A percentile compares a stretch with the other conserved stretches of the same genome.
Evolutionary conservation across 1,140 invertebrate species (phyloP).

Genomic region (Drosophila takahashii): DNA sequence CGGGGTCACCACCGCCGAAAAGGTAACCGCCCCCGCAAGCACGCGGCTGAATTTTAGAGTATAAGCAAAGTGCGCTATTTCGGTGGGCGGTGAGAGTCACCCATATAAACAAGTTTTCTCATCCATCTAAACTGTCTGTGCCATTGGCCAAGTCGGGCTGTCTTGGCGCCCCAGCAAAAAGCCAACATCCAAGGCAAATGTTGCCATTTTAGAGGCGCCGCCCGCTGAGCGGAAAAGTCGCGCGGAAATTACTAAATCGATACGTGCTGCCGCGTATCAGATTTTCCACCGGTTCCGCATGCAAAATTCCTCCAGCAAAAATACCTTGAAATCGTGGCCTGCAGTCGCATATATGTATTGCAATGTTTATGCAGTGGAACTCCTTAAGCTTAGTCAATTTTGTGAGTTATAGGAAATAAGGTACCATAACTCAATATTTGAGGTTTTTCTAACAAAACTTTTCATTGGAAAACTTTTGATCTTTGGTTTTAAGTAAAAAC

Average conservation of each 20-base stretch:
- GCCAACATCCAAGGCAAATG: conserved; percentile 28
- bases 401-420: not conserved
- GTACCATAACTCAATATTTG: not conserved
- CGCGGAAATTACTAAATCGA: conserved; percentile 72
- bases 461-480: not conserved
- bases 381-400: not conserved
- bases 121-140: conserved; percentile 60
- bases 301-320: too few relatives aligned
- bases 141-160: conserved; percentile 19
- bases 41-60: conserved; percentile 37
- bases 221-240: conserved; percentile 50
- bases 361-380: not conserved
- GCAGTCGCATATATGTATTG: conserved; percentile 5
- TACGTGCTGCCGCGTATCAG: conserved; percentile 55
- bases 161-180: conserved; percentile 18
- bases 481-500: too few relatives aligned
- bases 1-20: conserved; percentile 36
- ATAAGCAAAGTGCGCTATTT: conserved; percentile 38
- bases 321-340: conserved; percentile 24
- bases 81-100: too few relatives aligned
- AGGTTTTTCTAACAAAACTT: not conserved
- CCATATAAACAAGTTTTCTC: conserved; percentile 55
- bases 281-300: conserved; percentile 42
- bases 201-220: conserved; percentile 41
- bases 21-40: conserved; percentile 30